Conservation (phyloP, 1,140 invertebrate genomes). For the Melitaea cinxia region DNA sequence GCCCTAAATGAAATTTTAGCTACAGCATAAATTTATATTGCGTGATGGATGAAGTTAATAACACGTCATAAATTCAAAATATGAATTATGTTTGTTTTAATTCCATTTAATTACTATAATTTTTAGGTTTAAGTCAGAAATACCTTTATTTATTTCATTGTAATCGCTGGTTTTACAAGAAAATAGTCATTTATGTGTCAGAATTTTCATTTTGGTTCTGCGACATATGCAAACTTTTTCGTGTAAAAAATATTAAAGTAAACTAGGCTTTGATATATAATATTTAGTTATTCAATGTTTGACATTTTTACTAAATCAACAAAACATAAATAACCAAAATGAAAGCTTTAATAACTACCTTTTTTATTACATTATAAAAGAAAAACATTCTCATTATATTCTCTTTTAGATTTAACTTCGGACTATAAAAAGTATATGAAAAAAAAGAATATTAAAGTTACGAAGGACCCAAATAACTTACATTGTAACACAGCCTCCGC, state of each 20-base stretch:
- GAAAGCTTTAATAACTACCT: neutral
- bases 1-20: too few species aligned
- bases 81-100: slow-evolving; percentile 27
- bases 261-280: too few species aligned
- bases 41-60: slow-evolving; percentile 40
- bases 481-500: neutral
- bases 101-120: slow-evolving; percentile 8
- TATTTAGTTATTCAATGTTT: too few species aligned
- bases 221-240: too few species aligned
- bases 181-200: too few species aligned
- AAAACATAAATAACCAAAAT: neutral
- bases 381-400: neutral
- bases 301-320: neutral
- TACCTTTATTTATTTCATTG: too few species aligned
- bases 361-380: neutral
- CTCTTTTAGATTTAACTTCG: neutral
- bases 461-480: slow-evolving; percentile 5
- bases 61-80: slow-evolving; percentile 23
- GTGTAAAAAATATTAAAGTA: too few species aligned
- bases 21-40: too few species aligned
- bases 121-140: neutral
- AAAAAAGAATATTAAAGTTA: neutral
- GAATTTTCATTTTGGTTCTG: too few species aligned
- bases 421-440: neutral
- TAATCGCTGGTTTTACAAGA: too few species aligned